A percentile compares a stretch with the other conserved stretches of the same genome.
These are phyloP conservation scores for Micromussa lordhowensis DNA, from an alignment of 92 coral and sea anemone species.

Conservation along the genomic window DNA sequence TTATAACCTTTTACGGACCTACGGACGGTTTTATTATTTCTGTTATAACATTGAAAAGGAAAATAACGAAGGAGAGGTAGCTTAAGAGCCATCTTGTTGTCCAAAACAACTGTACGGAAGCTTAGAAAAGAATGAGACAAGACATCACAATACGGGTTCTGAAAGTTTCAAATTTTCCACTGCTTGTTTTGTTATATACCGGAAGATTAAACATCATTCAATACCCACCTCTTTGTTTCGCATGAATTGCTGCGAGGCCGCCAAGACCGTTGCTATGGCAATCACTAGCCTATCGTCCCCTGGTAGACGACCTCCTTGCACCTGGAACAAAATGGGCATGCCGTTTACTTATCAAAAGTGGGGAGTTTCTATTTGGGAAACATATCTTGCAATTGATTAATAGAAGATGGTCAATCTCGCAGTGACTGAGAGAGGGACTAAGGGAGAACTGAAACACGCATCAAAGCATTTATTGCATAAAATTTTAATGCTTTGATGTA, in stretches of 20 bases:
- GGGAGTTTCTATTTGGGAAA: background rate
- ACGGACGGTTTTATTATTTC: too few relatives aligned
- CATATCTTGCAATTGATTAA: background rate
- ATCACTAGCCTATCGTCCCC: conserved; percentile 63
- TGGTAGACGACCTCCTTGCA: conserved; percentile 54
- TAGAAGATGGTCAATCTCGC: background rate
- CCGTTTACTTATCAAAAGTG: background rate
- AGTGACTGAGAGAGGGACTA: background rate
- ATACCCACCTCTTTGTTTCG: conserved; percentile 65
- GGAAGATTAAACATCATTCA: background rate
- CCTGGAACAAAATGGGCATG: background rate
- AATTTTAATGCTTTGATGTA: background rate
- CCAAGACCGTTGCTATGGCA: conserved; percentile 72
- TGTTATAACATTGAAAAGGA: background rate
- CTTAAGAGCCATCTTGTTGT: background rate
- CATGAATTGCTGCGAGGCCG: conserved; percentile 86
- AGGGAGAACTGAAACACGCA: background rate
- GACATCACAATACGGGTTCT: background rate
- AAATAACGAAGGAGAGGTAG: background rate
- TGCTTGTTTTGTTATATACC: background rate
- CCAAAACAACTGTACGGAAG: too few relatives aligned
- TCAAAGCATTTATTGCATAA: background rate
- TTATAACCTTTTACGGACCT: too few relatives aligned
- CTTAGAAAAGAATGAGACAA: background rate
- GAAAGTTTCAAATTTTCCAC: background rate